Base-by-base conservation (phyloP, 2,113 vertebrate genomes). In the Bambusicola thoracicus region DNA sequence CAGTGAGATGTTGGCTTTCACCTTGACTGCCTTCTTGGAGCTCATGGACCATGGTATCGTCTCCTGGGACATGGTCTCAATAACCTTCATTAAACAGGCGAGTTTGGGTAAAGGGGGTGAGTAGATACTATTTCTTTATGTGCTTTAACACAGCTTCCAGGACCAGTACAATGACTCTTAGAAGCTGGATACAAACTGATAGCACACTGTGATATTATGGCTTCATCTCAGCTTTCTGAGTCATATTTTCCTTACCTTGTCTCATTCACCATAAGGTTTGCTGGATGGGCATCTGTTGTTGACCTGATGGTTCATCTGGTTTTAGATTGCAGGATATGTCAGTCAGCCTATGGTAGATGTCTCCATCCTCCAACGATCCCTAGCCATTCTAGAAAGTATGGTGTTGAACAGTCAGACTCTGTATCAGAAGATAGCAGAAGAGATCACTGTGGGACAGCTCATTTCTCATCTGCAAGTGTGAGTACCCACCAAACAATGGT, bases 391-490 rank as follows among this genome's bases (percentile, higher is more conserved):
- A 65, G 99, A 99, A 97, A 99, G 99, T 97, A 99, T 99, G 99
- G 99, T 99, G 90, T 97, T 99, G 87, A 99, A 99, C 97, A 99
- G 99, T 95, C 99, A 99, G 97, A 99, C 98, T 80, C 98, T 99
- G 16, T 99, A 99, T 97, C 99, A 99, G 95, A 99, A 99, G 69
- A 98, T 99, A 83, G 99, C 99, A 0, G 99, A 99, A 90, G 99
- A 99, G 89, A 99, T 99, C 98, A 99, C 99, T 4, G 99, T 99
- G 92, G 99, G 99, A 88, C 99, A 99, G 96, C 99, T 99, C 97
- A 99, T 99, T 98, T 98, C 98, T 75, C 99, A 99, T 97, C 98
- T 99, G 95, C 99, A 99, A 98, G 99, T 99, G 99, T 99, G 98
- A 99, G 99, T 99, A 97, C 75, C 41, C 69, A 79, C 61, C 18